Percentiles rank a stretch among this genome's conserved stretches.
These are phyloP conservation scores for Cephus pygmeus DNA, from an alignment of 2,888 invertebrate species.

Conservation along the genomic window DNA sequence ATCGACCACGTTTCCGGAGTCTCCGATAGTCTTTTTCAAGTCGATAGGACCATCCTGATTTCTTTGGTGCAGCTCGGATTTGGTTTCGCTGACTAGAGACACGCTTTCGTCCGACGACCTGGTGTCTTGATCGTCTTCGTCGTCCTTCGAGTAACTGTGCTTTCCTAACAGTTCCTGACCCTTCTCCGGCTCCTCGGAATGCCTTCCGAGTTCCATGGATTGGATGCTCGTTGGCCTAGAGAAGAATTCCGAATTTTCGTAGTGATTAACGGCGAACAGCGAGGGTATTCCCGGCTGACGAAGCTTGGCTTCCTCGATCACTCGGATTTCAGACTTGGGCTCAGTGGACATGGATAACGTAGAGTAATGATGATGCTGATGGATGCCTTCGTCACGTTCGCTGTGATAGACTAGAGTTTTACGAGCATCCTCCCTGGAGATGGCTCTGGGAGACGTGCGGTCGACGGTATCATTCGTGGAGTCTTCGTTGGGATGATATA, in stretches of 20 bases:
- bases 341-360: conserved; percentile 30
- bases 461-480: conserved; percentile 75
- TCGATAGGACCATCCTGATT: conserved; percentile 58
- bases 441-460: conserved; percentile 33
- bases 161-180: conserved; percentile 34
- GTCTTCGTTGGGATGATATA: conserved; percentile 88
- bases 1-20: conserved; percentile 20
- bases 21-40: conserved; percentile 39
- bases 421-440: conserved; percentile 51
- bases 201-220: conserved; percentile 40
- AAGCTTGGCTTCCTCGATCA: conserved; percentile 36
- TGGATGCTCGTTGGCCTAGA: conserved; percentile 33
- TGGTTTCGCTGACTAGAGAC: conserved; percentile 61
- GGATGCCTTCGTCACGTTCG: conserved; percentile 36
- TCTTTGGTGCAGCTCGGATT: conserved; percentile 56
- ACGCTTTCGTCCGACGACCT: conserved; percentile 55
- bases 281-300: conserved; percentile 20
- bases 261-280: conserved; percentile 21
- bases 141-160: conserved; percentile 52
- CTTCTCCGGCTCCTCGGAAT: conserved; percentile 33
- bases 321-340: conserved; percentile 32
- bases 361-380: conserved; percentile 33
- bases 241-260: conserved; percentile 36
- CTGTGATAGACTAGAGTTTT: conserved; percentile 51
- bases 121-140: conserved; percentile 63